Percentiles rank a stretch among this genome's conserved stretches.
Conservation (phyloP, 2,797 vertebrate species). For the Ctenopoma multispine region DNA sequence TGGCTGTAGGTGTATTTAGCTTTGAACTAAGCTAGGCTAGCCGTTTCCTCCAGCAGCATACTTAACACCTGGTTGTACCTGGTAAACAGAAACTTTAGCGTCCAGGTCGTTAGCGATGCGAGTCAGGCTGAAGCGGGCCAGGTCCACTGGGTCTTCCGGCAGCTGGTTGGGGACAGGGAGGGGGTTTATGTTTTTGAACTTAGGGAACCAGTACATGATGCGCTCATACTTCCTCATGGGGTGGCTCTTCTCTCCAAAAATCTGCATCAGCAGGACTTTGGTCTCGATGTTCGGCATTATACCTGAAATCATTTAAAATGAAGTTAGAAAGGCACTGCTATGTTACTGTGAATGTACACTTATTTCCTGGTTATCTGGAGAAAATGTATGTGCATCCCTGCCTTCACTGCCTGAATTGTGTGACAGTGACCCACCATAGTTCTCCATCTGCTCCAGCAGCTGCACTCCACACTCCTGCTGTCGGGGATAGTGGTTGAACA, state of each 20-base stretch:
- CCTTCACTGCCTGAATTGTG: neutral
- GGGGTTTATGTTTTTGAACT: conserved; percentile 88
- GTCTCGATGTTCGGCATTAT: conserved; percentile 88
- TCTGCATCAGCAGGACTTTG: conserved; percentile 87
- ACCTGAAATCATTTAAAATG: conserved; percentile 74
- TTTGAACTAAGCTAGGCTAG: neutral
- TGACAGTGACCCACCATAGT: conserved; percentile 80
- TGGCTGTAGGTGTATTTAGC: neutral
- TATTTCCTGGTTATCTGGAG: neutral
- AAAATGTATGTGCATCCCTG: neutral
- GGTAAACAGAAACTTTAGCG: conserved; percentile 85
- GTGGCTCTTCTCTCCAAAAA: conserved; percentile 89
- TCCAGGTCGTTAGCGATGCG: conserved; percentile 86
- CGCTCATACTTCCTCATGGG: conserved; percentile 90
- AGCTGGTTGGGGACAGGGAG: conserved; percentile 85
- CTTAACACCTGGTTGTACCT: conserved; percentile 77
- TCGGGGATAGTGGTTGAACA: conserved; percentile 91
- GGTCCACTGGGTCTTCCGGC: conserved; percentile 85
- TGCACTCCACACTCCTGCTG: conserved; percentile 92
- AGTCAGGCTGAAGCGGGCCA: conserved; percentile 84
- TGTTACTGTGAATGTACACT: neutral
- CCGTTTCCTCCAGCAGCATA: neutral
- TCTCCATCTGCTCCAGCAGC: conserved; percentile 92
- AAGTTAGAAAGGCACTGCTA: neutral
- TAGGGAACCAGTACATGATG: conserved; percentile 91